Conservation (phyloP, 2,888 invertebrate species). For the Thereva nobilitata region DNA sequence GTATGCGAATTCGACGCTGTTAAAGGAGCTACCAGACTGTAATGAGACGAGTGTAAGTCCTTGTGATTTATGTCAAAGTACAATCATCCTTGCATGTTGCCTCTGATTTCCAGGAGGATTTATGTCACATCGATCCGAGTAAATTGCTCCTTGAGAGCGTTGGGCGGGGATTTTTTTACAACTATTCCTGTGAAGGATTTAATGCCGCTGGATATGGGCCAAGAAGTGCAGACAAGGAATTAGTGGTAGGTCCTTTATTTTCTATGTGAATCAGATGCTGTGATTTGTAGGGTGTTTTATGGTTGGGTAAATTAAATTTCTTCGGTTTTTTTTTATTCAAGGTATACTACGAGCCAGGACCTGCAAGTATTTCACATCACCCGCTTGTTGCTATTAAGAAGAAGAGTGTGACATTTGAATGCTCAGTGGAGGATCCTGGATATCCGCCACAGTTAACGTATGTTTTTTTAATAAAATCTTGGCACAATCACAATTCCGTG, state of each 20-base stretch:
- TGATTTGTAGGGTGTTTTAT: constrained; percentile 1
- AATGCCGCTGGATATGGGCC: constrained; percentile 89
- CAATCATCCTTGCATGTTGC: constrained; percentile 19
- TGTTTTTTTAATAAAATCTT: constrained; percentile 21
- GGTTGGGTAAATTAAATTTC: constrained; percentile 2
- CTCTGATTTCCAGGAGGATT: constrained; percentile 56
- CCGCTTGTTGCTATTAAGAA: constrained; percentile 81
- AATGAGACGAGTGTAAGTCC: constrained; percentile 46
- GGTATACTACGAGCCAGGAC: constrained; percentile 74
- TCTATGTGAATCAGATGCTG: background rate
- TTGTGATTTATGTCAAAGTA: constrained; percentile 50
- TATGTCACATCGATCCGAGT: constrained; percentile 86
- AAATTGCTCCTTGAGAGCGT: constrained; percentile 82
- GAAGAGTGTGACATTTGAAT: constrained; percentile 78
- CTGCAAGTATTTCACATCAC: constrained; percentile 74
- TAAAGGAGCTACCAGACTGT: constrained; percentile 86
- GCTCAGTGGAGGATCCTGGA: constrained; percentile 81
- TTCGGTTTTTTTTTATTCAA: constrained; percentile 40
- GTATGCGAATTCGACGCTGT: constrained; percentile 80
- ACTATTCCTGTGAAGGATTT: constrained; percentile 89
- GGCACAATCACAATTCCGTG: background rate
- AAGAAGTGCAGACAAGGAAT: constrained; percentile 74
- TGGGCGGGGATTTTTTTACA: constrained; percentile 87
- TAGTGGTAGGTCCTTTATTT: constrained; percentile 64
- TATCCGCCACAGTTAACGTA: constrained; percentile 64